phyloP scores from a whole-genome alignment of 2,797 vertebrate genomes.

The Cichlasoma orientale region DNA sequence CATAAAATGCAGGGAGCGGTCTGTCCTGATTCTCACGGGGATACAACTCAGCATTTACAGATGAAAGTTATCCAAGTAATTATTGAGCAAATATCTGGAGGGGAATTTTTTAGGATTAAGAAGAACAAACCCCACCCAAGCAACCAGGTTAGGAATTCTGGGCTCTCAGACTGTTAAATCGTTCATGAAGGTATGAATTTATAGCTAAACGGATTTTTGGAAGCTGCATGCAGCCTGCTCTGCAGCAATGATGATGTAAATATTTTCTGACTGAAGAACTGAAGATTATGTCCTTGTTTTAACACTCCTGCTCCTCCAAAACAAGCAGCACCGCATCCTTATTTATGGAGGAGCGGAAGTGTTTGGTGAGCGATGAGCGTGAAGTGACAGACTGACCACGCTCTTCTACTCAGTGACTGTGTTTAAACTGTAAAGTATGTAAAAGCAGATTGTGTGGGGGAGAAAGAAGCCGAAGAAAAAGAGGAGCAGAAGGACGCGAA shows the following conservation, averaged over 20 bases:
- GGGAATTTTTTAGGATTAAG: constrained; percentile 1
- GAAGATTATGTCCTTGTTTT: not conserved
- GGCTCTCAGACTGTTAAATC: not conserved
- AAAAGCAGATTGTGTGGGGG: not conserved
- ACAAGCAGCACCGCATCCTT: not conserved
- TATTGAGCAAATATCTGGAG: not conserved
- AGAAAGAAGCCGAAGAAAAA: not conserved
- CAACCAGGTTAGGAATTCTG: not conserved
- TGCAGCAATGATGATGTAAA: not conserved
- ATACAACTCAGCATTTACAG: not conserved
- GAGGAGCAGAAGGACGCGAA: not conserved
- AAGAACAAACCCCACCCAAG: not conserved
- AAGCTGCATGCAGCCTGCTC: not conserved
- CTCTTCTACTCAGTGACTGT: constrained; percentile 1
- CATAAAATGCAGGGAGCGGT: not conserved
- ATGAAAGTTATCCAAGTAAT: constrained; percentile 1
- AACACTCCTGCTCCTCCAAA: not conserved
- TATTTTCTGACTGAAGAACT: not conserved
- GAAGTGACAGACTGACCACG: not conserved
- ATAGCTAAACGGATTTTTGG: not conserved
- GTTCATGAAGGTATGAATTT: not conserved
- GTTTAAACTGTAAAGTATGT: not conserved
- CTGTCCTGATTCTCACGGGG: constrained; percentile 16
- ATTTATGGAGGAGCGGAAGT: not conserved
- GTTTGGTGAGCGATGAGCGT: not conserved